A percentile compares a stretch with the other conserved stretches of the same genome.
Evolutionary conservation across 1,140 invertebrate species (phyloP).

Genomic region (Brachionus manjavacas): DNA sequence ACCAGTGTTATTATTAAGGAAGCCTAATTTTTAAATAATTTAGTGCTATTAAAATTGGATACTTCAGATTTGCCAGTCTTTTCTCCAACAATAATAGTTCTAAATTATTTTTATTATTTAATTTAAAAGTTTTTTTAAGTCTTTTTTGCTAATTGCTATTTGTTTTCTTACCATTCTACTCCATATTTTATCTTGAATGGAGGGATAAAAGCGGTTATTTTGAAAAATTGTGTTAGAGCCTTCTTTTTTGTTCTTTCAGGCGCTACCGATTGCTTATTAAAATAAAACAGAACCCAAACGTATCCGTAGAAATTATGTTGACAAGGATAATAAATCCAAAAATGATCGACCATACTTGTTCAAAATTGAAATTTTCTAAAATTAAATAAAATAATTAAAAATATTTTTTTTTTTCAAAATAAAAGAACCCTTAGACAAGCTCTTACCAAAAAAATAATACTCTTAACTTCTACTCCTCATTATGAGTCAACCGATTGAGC

Average conservation of each 20-base stretch:
- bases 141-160: background rate
- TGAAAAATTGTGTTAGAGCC: background rate
- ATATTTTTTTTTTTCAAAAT: background rate
- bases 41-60: too few species aligned
- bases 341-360: background rate
- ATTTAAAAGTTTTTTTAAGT: background rate
- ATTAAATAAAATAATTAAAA: background rate
- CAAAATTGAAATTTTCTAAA: background rate
- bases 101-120: background rate
- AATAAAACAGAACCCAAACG: background rate
- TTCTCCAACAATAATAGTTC: too few species aligned
- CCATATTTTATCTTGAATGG: background rate
- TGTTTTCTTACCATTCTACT: background rate
- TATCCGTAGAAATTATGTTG: background rate
- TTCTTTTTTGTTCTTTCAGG: background rate
- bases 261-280: background rate
- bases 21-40: too few species aligned
- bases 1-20: background rate
- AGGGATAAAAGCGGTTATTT: background rate
- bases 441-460: background rate
- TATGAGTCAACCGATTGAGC: background rate
- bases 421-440: background rate
- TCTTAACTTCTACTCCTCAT: background rate
- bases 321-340: background rate
- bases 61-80: too few species aligned